Base-by-base conservation (phyloP, 2,113 vertebrate species). In the Nothocercus julius region DNA sequence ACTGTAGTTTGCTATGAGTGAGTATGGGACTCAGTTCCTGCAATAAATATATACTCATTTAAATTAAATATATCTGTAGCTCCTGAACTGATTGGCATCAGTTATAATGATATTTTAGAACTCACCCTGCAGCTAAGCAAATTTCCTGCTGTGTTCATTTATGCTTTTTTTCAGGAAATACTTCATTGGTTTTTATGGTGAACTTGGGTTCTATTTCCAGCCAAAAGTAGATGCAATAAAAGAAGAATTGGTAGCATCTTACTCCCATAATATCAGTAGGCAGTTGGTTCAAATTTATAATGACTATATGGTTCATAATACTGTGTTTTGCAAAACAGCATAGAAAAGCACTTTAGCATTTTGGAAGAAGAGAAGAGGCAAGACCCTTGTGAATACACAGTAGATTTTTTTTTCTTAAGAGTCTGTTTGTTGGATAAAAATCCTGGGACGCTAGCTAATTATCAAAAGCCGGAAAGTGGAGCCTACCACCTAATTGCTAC, bases 381-480 rank as follows among this genome's bases (percentile, higher is more conserved):
- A 87, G 13, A 18, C 6, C 82, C 86, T 90, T 62, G 3, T 68
- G 75, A 82, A 70, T 75, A 73, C 10, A 40, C 1, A 5, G 14
- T 53, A 32, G 36, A 53, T 12, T 32, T 87, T 53, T 16, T 53
- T 87, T 30, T 25, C 40, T n/a, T 70, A 87, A 49, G 28, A 79
- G 4, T 9, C 54, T 90, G 21, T 70, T 75, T 85, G 19, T 75
- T 81, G 56, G 56, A 8, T 53, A 73, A 94, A 95, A 94, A 72
- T 84, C 75, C n/a, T 96, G 82, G 67, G 87, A 90, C 51, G 12
- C 3, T 63, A 91, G 11, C 20, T 83, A 25, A 81, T 91, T 95
- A 68, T 58, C 21, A 68, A 66, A 86, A 86, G 18, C 11, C 61
- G 78, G 30, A 72, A 47, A 82, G 32, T 67, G 8, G 10, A 76